Conservation (phyloP, 2,113 vertebrate species). For the Thamnophis sirtalis region DNA sequence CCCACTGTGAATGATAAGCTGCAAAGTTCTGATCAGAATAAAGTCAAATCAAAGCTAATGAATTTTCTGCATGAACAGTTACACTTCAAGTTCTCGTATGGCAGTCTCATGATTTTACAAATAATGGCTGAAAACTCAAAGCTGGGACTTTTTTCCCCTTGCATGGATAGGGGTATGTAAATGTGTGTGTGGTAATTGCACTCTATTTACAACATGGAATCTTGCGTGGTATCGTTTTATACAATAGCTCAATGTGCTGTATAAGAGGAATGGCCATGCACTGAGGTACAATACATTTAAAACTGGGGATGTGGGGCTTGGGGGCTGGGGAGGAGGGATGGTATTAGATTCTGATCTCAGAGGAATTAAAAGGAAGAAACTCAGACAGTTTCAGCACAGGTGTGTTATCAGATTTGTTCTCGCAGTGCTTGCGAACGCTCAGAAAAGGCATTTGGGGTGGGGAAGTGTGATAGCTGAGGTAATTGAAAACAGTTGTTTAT, state of each 20-base stretch:
- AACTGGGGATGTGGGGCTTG: not conserved
- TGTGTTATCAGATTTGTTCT: not conserved
- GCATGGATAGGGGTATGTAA: not conserved
- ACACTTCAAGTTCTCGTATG: not conserved
- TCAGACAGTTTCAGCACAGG: not conserved
- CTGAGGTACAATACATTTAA: not conserved
- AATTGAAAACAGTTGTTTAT: constrained; percentile 1
- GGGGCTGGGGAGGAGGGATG: not conserved
- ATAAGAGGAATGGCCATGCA: not conserved
- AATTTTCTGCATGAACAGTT: constrained; percentile 17
- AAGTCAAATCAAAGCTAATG: constrained; percentile 2
- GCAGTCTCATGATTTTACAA: not conserved
- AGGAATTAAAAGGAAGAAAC: not conserved
- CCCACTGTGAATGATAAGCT: constrained; percentile 2
- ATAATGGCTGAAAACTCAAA: not conserved
- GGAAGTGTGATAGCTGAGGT: not conserved
- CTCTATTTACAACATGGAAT: not conserved
- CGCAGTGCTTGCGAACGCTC: not conserved
- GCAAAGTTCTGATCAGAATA: constrained; percentile 4
- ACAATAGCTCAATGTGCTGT: not conserved
- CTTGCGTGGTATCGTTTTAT: constrained; percentile 15
- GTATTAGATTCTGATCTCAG: not conserved
- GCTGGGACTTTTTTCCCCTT: not conserved
- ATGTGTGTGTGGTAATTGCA: not conserved
- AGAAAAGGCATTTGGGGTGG: not conserved